Evolutionary conservation across 2,113 vertebrate genomes (phyloP), one percentile per base, ranked within the genome.

Genomic region (Corythaixoides concolor): DNA sequence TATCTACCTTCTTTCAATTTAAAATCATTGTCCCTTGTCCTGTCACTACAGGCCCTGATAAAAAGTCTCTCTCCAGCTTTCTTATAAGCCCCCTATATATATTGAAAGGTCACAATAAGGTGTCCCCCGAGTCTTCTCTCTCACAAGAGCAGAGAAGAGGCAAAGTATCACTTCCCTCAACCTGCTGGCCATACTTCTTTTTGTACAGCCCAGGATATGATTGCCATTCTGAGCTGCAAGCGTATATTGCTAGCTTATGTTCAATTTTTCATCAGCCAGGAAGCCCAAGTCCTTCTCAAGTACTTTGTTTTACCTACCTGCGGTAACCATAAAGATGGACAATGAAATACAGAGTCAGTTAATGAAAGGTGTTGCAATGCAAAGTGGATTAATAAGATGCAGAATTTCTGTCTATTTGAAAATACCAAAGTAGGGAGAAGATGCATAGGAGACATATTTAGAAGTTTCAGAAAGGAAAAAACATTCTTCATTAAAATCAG

Each of bases 211-310:
- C 26, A 56, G 8, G 7, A 58, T 63, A 75, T 5, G 5, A 27
- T 32, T 41, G 13, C 8, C 47, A 63, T 75, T 85, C 32, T 23
- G 23, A 45, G 30, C 33, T 52, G 20, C 27, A 82, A 66, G 16
- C 1, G 0, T 7, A 7, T 17, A 23, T 56, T 66, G 5, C 12
- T 82, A 26, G 3, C 8, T 70, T 20, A 67, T 8, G 4, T 45
- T 32, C 41, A 70, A 9, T 52, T 90, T 90, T 94, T 62, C 11
- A 60, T 55, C 32, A 15, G 45, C 20, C 16, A 23, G 9, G n/a
- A 73, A 43, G 11, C 11, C 6, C 32, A 67, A 20, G 27, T 27
- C 13, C 30, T 76, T 85, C 43, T 67, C 24, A 55, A 67, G 17
- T 45, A 33, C 8, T 69, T 77, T 2, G 26, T 82, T 78, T 78